Evolutionary conservation across 2,113 vertebrate species (phyloP).

Genomic region (Hippotragus niger): DNA sequence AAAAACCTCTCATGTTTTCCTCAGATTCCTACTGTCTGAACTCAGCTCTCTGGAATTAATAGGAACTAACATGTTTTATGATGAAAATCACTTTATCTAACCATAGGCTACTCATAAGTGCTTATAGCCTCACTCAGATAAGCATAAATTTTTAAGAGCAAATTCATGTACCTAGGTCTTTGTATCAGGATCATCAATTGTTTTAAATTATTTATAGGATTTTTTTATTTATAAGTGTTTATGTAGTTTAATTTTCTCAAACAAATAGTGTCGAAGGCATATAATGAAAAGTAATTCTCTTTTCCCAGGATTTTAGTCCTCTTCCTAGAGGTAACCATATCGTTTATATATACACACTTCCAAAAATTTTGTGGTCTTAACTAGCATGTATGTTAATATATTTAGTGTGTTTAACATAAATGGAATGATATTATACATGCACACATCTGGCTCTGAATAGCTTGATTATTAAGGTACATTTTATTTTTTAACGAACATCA

Average conservation of each 20-base stretch:
- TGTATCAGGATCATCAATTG: neutral
- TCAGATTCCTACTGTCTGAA: neutral
- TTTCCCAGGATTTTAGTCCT: neutral
- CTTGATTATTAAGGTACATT: neutral
- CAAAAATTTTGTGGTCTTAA: neutral
- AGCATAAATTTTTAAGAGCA: neutral
- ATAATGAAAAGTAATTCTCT: neutral
- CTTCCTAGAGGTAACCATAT: neutral
- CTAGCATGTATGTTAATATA: neutral
- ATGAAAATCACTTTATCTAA: neutral
- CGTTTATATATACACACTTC: neutral
- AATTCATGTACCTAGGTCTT: neutral
- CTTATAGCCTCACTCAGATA: neutral
- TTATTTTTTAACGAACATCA: neutral
- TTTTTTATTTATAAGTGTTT: slow-evolving; percentile 1
- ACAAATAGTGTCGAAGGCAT: neutral
- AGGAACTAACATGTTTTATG: neutral
- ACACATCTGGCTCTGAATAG: neutral
- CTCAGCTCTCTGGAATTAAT: slow-evolving; percentile 14
- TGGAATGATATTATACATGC: neutral
- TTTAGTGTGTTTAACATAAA: neutral
- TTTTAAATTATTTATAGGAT: neutral
- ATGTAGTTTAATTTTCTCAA: neutral
- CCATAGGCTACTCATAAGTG: neutral
- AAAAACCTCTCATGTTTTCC: neutral